phyloP scores from a whole-genome alignment of 2,797 vertebrate genomes.

The Sparus aurata region DNA sequence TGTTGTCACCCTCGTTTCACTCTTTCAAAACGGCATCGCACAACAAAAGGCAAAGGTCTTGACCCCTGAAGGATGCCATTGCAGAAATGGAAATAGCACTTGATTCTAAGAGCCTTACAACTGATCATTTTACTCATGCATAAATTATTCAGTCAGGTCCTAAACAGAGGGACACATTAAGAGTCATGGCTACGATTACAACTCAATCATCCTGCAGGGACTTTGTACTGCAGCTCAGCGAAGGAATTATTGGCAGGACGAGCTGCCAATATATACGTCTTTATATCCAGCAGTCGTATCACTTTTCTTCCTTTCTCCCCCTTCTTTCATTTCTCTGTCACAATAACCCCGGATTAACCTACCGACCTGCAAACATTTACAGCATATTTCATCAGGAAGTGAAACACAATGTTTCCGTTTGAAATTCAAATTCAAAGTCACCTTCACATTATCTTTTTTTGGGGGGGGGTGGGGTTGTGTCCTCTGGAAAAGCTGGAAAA shows the following conservation, averaged over 20 bases:
- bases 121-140: slow-evolving; percentile 75
- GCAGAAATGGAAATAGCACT: slow-evolving; percentile 67
- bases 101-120: slow-evolving; percentile 73
- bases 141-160: slow-evolving; percentile 74
- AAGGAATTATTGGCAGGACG: slow-evolving; percentile 59
- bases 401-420: background rate
- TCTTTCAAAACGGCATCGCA: slow-evolving; percentile 13
- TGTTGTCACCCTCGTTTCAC: slow-evolving; percentile 37
- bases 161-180: slow-evolving; percentile 70
- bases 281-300: slow-evolving; percentile 21
- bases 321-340: background rate
- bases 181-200: slow-evolving; percentile 73
- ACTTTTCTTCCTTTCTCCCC: too few relatives aligned
- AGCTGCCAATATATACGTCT: slow-evolving; percentile 26
- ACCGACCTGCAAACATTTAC: background rate
- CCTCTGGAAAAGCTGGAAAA: background rate
- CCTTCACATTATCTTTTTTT: background rate
- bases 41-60: slow-evolving; percentile 54
- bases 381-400: slow-evolving; percentile 10
- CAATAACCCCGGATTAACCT: background rate
- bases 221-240: slow-evolving; percentile 58
- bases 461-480: background rate
- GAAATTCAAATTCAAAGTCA: slow-evolving; percentile 16
- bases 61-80: slow-evolving; percentile 61
- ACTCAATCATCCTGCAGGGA: slow-evolving; percentile 69